phyloP scores from a whole-genome alignment of 2,113 vertebrate genomes.

The Sphyrna mokarran region DNA sequence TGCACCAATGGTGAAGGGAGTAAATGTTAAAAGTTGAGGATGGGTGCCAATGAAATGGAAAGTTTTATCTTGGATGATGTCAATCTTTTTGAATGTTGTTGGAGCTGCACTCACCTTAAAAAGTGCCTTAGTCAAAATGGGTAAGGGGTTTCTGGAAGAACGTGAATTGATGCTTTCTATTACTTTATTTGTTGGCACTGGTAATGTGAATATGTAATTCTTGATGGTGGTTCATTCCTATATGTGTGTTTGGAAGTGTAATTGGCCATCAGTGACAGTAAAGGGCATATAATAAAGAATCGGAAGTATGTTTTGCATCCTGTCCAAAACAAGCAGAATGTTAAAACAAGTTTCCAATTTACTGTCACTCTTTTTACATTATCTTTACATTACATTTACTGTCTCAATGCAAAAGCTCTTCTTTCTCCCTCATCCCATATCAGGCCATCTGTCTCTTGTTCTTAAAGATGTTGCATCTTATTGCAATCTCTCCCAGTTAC shows the following conservation, averaged over 20 bases:
- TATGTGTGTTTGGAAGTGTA: background rate
- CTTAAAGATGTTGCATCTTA: too few species aligned
- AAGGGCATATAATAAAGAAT: background rate
- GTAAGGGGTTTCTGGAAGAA: background rate
- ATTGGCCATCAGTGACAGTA: background rate
- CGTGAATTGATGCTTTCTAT: background rate
- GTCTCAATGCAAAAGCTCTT: too few species aligned
- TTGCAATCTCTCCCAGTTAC: too few species aligned
- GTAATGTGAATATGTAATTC: background rate
- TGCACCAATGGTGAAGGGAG: background rate
- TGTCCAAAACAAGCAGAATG: background rate
- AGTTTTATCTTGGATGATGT: background rate
- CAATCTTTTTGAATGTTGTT: background rate
- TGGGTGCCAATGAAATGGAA: background rate
- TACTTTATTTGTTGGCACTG: background rate
- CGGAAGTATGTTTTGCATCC: background rate
- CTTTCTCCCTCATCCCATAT: too few species aligned
- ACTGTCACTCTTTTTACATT: background rate
- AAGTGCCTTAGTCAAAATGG: background rate
- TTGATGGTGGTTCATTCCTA: background rate
- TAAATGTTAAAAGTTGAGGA: background rate
- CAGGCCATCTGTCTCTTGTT: too few species aligned
- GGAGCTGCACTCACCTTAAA: background rate
- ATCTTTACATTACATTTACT: background rate
- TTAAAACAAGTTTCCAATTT: background rate